A percentile compares a stretch with the other conserved stretches of the same genome.
Evolutionary conservation across 2,797 vertebrate genomes (phyloP).

Genomic region (Parotocinclus haroldoi): DNA sequence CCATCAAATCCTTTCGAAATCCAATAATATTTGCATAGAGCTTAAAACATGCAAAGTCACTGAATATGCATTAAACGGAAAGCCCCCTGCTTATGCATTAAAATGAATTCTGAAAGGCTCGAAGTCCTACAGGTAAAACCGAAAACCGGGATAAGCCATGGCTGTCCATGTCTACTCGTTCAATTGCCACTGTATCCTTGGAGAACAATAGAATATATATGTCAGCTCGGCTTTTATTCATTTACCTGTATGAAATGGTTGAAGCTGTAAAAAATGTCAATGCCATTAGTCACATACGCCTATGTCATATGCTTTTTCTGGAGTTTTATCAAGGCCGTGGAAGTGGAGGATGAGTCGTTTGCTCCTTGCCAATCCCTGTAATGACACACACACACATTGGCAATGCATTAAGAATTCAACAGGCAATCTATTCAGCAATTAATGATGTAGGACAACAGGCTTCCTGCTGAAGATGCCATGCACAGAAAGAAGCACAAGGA

Average conservation of each 20-base stretch:
- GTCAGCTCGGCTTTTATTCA: conserved; percentile 10
- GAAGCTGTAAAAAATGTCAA: conserved; percentile 14
- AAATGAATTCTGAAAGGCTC: conserved; percentile 73
- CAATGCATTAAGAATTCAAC: conserved; percentile 78
- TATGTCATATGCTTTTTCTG: conserved; percentile 35
- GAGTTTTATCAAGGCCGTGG: conserved; percentile 43
- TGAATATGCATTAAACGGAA: conserved; percentile 77
- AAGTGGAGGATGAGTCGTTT: conserved; percentile 65
- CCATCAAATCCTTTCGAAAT: conserved; percentile 79
- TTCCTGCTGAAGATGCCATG: conserved; percentile 70
- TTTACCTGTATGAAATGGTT: conserved; percentile 5
- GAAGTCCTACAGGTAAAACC: conserved; percentile 76
- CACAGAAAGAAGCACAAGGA: conserved; percentile 68
- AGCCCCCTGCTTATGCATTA: conserved; percentile 77
- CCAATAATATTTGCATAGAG: conserved; percentile 83
- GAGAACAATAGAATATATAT: conserved; percentile 11
- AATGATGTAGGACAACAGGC: conserved; percentile 78
- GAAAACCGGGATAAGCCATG: conserved; percentile 55
- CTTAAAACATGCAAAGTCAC: conserved; percentile 82
- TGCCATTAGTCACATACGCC: neutral
- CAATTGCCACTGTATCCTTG: conserved; percentile 1
- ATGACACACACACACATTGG: conserved; percentile 77
- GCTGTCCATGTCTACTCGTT: conserved; percentile 1
- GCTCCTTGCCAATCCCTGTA: conserved; percentile 64
- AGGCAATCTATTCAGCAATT: conserved; percentile 79